Conservation (phyloP, 2,888 invertebrate genomes). For the Chloromyia formosa region DNA sequence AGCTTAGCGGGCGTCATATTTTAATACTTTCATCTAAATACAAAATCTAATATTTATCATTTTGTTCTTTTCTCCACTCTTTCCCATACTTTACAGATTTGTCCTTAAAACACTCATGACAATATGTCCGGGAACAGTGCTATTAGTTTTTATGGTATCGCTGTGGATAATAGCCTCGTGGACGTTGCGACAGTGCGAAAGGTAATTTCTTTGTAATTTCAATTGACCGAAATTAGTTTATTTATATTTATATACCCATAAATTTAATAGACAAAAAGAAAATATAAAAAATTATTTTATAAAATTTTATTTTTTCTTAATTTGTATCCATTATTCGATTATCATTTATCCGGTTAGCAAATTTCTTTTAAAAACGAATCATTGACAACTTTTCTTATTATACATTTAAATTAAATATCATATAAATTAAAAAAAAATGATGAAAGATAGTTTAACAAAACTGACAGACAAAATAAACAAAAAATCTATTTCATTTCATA, state of each 20-base stretch:
- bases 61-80: too few relatives aligned
- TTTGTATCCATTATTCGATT: constrained; percentile 18
- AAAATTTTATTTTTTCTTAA: constrained; percentile 9
- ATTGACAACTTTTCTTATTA: too few relatives aligned
- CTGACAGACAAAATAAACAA: constrained; percentile 35
- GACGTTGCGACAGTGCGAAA: constrained; percentile 98
- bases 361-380: constrained; percentile 13
- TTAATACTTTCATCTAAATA: too few relatives aligned
- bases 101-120: constrained; percentile 99
- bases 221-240: neutral
- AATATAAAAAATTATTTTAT: constrained; percentile 18
- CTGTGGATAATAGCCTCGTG: constrained; percentile 99
- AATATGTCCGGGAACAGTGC: constrained; percentile 97
- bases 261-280: neutral
- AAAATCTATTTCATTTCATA: too few relatives aligned
- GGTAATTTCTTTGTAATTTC: constrained; percentile 71
- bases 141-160: constrained; percentile 98
- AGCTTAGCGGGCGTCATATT: too few relatives aligned
- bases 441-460: constrained; percentile 41
- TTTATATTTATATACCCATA: neutral
- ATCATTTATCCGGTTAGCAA: constrained; percentile 3
- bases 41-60: too few relatives aligned
- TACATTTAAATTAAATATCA: too few relatives aligned
- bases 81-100: constrained; percentile 68
- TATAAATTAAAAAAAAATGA: constrained; percentile 26